These are phyloP conservation scores for Orientallactaga bullata DNA, from an alignment of 2,113 vertebrate genomes.

Conservation along the genomic window DNA sequence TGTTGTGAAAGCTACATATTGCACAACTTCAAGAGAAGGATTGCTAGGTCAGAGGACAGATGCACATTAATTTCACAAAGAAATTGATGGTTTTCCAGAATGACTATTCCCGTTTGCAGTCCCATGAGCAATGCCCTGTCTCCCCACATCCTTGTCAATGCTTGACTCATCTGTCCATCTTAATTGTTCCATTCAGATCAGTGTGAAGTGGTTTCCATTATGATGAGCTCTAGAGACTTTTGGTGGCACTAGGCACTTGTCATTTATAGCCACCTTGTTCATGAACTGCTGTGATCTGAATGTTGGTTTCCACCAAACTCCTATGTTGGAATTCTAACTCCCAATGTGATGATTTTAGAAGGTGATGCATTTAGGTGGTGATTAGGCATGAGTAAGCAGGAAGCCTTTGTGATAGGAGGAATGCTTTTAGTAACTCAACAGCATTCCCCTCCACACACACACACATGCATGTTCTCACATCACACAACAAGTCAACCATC, in stretches of 20 bases:
- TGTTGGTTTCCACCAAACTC: not conserved
- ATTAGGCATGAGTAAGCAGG: not conserved
- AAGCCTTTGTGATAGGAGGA: not conserved
- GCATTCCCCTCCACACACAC: not conserved
- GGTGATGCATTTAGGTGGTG: not conserved
- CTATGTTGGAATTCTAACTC: not conserved
- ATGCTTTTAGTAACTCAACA: not conserved
- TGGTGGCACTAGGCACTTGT: not conserved
- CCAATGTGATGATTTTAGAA: not conserved
- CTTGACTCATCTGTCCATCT: slow-evolving; percentile 5
- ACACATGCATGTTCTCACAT: too few species aligned
- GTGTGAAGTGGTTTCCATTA: not conserved
- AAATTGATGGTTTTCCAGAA: slow-evolving; percentile 8
- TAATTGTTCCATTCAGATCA: not conserved
- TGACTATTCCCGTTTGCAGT: not conserved
- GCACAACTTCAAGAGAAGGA: slow-evolving; percentile 37
- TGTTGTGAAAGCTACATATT: slow-evolving; percentile 54
- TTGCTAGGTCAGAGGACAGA: slow-evolving; percentile 58
- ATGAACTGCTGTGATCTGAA: not conserved
- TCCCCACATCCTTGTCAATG: not conserved
- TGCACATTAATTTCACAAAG: slow-evolving; percentile 41
- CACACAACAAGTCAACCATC: not conserved
- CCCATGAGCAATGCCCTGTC: slow-evolving; percentile 5
- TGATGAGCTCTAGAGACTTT: not conserved
- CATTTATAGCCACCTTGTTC: not conserved